phyloP scores from a whole-genome alignment of 2,888 invertebrate species.

The Drosophila monieri region DNA sequence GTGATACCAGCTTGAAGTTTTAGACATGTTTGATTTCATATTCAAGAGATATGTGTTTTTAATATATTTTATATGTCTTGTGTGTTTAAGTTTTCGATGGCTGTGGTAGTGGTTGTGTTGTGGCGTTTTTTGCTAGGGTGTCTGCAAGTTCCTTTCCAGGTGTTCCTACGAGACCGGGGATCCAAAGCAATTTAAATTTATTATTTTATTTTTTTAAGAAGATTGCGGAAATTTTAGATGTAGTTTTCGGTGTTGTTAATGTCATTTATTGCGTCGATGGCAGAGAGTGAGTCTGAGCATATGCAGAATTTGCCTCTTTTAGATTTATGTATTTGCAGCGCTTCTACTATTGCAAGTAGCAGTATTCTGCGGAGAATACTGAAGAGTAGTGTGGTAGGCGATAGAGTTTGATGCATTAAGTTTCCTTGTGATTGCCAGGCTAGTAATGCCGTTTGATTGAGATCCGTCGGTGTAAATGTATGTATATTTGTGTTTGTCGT shows the following conservation, averaged over 20 bases:
- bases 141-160: too few relatives aligned
- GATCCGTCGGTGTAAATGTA: neutral
- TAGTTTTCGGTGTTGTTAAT: conserved; percentile 2
- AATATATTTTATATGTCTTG: conserved; percentile 1
- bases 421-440: conserved; percentile 1
- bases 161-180: neutral
- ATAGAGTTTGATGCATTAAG: neutral
- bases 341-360: neutral
- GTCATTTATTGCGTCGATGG: neutral
- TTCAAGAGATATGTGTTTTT: too few relatives aligned
- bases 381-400: conserved; percentile 1
- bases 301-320: conserved; percentile 3
- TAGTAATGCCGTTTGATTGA: conserved; percentile 1
- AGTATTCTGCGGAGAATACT: conserved; percentile 1
- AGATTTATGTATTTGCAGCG: neutral
- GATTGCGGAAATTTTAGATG: neutral
- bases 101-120: neutral
- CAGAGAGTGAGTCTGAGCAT: neutral
- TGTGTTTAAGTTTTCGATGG: conserved; percentile 1
- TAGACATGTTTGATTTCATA: too few relatives aligned
- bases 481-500: neutral
- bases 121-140: conserved; percentile 2
- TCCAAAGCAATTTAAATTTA: too few relatives aligned
- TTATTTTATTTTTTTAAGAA: conserved; percentile 4
- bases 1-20: too few relatives aligned